Percentiles rank a stretch among this genome's conserved stretches.
phyloP scores from a whole-genome alignment of 2,797 vertebrate species.

The Mus spretus region DNA sequence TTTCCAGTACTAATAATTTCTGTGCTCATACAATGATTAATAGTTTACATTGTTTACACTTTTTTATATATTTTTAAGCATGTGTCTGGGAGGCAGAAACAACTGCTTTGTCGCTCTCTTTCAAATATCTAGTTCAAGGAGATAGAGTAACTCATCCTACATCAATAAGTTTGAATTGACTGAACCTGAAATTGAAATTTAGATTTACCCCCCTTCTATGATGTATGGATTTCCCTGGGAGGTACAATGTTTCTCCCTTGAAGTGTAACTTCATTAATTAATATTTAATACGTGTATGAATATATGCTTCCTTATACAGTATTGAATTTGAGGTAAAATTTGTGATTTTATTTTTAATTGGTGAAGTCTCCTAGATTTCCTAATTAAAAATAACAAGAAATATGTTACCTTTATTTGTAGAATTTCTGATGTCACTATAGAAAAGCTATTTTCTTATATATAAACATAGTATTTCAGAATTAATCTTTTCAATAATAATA shows the following conservation, averaged over 20 bases:
- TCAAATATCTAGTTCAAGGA: neutral
- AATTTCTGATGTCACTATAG: slow-evolving; percentile 65
- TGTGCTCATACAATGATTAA: slow-evolving; percentile 14
- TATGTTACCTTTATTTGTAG: slow-evolving; percentile 36
- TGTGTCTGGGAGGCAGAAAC: neutral
- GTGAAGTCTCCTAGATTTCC: slow-evolving; percentile 41
- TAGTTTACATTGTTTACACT: neutral
- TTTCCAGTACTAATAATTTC: slow-evolving; percentile 40
- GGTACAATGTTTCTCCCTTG: slow-evolving; percentile 1
- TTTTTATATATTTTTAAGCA: slow-evolving; percentile 60
- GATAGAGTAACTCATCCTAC: neutral
- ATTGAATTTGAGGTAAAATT: slow-evolving; percentile 55
- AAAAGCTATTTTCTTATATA: slow-evolving; percentile 56
- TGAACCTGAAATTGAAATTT: slow-evolving; percentile 60
- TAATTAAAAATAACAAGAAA: slow-evolving; percentile 52
- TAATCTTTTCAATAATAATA: slow-evolving; percentile 29
- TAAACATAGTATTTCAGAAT: slow-evolving; percentile 56
- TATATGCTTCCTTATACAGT: neutral
- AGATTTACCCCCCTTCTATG: neutral
- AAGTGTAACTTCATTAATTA: slow-evolving; percentile 53
- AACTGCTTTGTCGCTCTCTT: neutral
- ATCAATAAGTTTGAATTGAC: slow-evolving; percentile 39
- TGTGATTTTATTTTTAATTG: slow-evolving; percentile 65
- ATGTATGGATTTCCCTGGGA: neutral
- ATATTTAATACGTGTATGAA: neutral